Evolutionary conservation across 2,797 vertebrate genomes (phyloP), one percentile per base, ranked within the genome.

Genomic region (Eulemur rubriventer): DNA sequence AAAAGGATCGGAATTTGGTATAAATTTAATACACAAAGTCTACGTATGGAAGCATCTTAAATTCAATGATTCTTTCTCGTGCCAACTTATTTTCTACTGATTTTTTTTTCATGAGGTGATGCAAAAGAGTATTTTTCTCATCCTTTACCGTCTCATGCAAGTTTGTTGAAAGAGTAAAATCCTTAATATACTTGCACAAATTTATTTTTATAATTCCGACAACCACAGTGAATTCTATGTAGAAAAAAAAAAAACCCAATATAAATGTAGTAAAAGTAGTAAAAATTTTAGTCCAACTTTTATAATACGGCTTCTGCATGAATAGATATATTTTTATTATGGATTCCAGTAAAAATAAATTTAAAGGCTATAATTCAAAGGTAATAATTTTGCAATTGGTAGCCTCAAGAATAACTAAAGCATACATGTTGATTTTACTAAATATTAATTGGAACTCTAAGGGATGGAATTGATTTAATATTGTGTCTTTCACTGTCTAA

Each of bases 21-120:
- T n/a, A 73, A 67, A 78, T 76, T 22, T 43, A 81, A 50, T 46
- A 94, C 43, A 78, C n/a, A 63, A 82, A 65, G 16, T 24, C 6
- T 78, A 14, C 0, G 4, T n/a, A n/a, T 20, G 10, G 33, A 83
- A n/a, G 4, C 26, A 83, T 10, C 4, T 76, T 84, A 89, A 85
- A 90, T 82, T 1, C 18, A 85, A 52, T 18, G 0, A 57, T 63
- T 91, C 48, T 89, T 83, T 86, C 18, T 85, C 61, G 0, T 55
- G 76, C 30, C 46, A 48, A 30, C 69, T 81, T 92, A 63, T 73
- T 93, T 92, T 97, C 67, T 63, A 28, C 26, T 88, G 35, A 79
- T 17, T 52, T 83, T 50, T 50, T 92, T 43, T 38, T 76, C 8
- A 48, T 57, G 69, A 78, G 8, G 1, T 75, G 0, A 61, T 22